phyloP scores from a whole-genome alignment of 2,888 invertebrate species.

The Synanthedon vespiformis region DNA sequence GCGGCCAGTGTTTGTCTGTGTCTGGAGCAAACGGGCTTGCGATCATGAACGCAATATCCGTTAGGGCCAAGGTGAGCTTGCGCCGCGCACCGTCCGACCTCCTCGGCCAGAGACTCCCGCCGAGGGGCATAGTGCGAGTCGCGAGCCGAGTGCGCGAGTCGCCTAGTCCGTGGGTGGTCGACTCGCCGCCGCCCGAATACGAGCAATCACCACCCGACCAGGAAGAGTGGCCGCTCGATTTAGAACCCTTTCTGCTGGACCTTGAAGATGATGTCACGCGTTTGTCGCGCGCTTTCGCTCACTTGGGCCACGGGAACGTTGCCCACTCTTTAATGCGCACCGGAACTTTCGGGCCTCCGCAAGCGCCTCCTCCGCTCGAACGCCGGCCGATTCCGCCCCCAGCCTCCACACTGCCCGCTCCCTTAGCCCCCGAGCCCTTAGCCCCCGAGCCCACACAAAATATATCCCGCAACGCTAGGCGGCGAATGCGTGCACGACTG shows the following conservation, averaged over 20 bases:
- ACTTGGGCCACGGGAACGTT: conserved; percentile 28
- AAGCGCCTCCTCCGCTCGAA: neutral
- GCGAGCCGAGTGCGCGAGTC: conserved; percentile 41
- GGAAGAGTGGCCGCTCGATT: conserved; percentile 12
- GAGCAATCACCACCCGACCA: conserved; percentile 5
- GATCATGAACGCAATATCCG: conserved; percentile 28
- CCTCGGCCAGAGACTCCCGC: conserved; percentile 25
- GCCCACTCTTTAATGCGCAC: no score
- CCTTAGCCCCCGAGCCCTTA: neutral
- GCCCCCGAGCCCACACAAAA: conserved; percentile 3
- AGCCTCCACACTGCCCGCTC: neutral
- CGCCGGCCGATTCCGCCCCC: neutral
- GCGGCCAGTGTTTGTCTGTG: conserved; percentile 45
- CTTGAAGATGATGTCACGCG: conserved; percentile 45
- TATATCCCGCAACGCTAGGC: conserved; percentile 44
- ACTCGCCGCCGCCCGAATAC: conserved; percentile 7
- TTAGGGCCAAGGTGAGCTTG: conserved; percentile 44
- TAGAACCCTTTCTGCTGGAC: conserved; percentile 42
- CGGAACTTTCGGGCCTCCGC: neutral
- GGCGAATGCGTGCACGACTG: conserved; percentile 44
- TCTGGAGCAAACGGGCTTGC: conserved; percentile 41
- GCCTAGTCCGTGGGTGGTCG: neutral
- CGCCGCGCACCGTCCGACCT: conserved; percentile 43
- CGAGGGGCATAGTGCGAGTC: conserved; percentile 53
- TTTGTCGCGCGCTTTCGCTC: conserved; percentile 44